Base-by-base conservation (phyloP, 64 coral and sea anemone genomes). In the Montipora efflorescens region DNA sequence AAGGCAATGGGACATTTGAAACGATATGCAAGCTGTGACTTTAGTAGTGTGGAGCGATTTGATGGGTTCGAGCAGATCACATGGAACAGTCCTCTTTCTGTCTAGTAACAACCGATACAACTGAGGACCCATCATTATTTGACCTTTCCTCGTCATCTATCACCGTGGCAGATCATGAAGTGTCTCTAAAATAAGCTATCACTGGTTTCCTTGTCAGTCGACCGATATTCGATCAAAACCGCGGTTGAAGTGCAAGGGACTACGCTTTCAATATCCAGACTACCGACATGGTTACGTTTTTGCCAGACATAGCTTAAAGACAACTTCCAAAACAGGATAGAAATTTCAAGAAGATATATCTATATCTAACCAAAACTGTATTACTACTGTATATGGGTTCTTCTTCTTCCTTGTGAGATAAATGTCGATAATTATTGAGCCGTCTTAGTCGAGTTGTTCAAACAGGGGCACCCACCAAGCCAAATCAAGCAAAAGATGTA, bases 1-100 rank as follows among this genome's bases (percentile, higher is more conserved):
- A 94, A 77, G 71, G 45, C 67, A 67, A 67, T 19, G 67, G 58
- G 69, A 64, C 57, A 86, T 49, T 51, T 86, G 25, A 86, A 86
- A 86, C 43, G 82, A 86, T 86, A 86, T 48, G 36, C 82, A 20
- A 86, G 82, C 66, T 86, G 82, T 21, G 82, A 86, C 8, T 86
- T 86, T 72, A 86, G 46, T 46, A 86, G 15, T 10, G 36, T 2
- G 36, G 82, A 86, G 9, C 16, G 18, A 48, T 44, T 50, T 71
- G 64, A 86, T 11, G 82, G 67, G 0, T 15, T 71, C 7, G 82
- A 72, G 18, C 19, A 48, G 8, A 22, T 70, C 7, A 50, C 82
- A 9, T 86, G 82, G 82, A 72, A 86, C 8, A 67, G 82, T 46
- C 82, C 82, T 71, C 82, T 71, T 47, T 86, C 82, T 71, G 82